phyloP scores from a whole-genome alignment of 2,888 invertebrate species.

The Laspeyria flexula region DNA sequence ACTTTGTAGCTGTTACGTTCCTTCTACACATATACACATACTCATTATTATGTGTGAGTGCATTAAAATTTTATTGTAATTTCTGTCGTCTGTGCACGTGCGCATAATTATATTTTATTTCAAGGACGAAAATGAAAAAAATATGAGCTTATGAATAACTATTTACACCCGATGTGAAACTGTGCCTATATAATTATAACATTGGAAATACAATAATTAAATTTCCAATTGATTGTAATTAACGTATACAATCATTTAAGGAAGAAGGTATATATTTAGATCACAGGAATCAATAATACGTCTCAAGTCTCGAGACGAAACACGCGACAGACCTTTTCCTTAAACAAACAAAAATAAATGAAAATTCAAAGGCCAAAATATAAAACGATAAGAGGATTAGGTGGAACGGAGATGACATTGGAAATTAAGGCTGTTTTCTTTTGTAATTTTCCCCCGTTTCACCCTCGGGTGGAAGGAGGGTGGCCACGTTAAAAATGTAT shows the following conservation, averaged over 20 bases:
- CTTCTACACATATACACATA: conserved; percentile 7
- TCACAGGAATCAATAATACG: conserved; percentile 66
- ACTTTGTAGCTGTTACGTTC: conserved; percentile 33
- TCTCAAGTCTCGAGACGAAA: conserved; percentile 51
- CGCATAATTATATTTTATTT: neutral
- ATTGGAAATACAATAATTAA: too few relatives aligned
- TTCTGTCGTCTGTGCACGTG: neutral
- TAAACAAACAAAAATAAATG: conserved; percentile 85
- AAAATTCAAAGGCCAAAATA: conserved; percentile 85
- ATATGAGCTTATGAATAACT: too few relatives aligned
- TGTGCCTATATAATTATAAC: too few relatives aligned
- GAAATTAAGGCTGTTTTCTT: conserved; percentile 86
- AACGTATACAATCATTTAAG: neutral
- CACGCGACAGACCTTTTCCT: conserved; percentile 69
- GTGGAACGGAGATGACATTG: conserved; percentile 86
- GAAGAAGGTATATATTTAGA: conserved; percentile 45
- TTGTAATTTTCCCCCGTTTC: conserved; percentile 84
- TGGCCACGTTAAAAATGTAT: conserved; percentile 82
- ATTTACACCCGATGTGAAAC: too few relatives aligned
- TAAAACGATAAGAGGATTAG: conserved; percentile 86
- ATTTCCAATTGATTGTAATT: too few relatives aligned
- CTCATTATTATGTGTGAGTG: neutral
- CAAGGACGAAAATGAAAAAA: too few relatives aligned
- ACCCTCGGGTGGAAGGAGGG: conserved; percentile 60
- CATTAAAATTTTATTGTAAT: neutral